Base-by-base conservation (phyloP, 1,140 invertebrate species). In the Apis laboriosa region DNA sequence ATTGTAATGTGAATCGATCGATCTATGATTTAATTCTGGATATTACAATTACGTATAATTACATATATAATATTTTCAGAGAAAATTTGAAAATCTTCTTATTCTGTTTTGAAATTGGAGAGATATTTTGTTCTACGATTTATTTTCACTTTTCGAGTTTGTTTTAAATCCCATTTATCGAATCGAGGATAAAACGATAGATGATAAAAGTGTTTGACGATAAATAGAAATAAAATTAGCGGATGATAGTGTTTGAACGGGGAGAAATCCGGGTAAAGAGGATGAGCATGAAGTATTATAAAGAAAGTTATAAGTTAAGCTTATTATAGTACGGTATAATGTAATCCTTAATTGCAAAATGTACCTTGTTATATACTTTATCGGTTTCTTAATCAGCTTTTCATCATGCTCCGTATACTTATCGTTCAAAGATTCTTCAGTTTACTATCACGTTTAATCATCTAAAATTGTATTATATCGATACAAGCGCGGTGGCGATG, bases 271-370 rank as follows among this genome's bases (percentile, higher is more conserved):
- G 66, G 67, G 49, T 70, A n/a, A 24, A 70, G 67, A 2, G 49
- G 67, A 51, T 70, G 49, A 70, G 34, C 21, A 8, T 51, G 13
- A 24, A 51, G 49, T 70, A 70, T 70, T 24, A 53, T 24, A 70
- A n/a, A 15, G n/a, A 7, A 4, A 70, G 49, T 70, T 51, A 43
- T 43, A 19, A 70, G 67, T 51, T 70, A 70, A 70, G 67, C 67
- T 51, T 15, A 70, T 70, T 70, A 70, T n/a, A 51, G 21, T 9
- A 19, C 1, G 11, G 21, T 68, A n/a, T 68, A 68, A 68, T 68
- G 66, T 68, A 70, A 70, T 51, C 43, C 49, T 51, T 70, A 70
- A 70, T 70, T 70, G 67, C 67, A 70, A 70, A 70, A 70, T 70
- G 34, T 43, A 70, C 67, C 12, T 70, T 70, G 43, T 51, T 70